phyloP scores from a whole-genome alignment of 2,797 vertebrate species.

The Pygocentrus nattereri region DNA sequence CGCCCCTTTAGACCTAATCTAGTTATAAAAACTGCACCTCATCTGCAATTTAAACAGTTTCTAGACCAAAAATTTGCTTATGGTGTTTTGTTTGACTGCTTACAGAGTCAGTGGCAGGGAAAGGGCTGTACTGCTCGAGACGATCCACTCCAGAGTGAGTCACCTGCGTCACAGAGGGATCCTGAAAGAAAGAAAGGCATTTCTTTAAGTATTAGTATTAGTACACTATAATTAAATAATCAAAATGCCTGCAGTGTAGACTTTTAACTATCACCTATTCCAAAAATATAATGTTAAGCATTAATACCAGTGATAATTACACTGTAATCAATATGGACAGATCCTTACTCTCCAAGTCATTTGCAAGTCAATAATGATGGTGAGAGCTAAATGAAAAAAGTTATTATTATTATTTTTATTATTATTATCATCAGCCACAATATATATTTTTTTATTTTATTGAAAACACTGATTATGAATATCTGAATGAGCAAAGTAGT shows the following conservation, averaged over 20 bases:
- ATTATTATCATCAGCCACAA: no score
- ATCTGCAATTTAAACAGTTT: not conserved
- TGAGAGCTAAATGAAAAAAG: not conserved
- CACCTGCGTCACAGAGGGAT: slow-evolving; percentile 78
- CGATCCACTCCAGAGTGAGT: slow-evolving; percentile 68
- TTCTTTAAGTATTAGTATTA: not conserved
- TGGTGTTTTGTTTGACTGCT: slow-evolving; percentile 40
- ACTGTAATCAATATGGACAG: not conserved
- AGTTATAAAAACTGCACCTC: not conserved
- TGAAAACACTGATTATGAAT: no score
- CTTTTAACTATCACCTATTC: not conserved
- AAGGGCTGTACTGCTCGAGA: slow-evolving; percentile 74
- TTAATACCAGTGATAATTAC: slow-evolving; percentile 15
- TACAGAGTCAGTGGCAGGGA: slow-evolving; percentile 69
- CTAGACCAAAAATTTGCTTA: not conserved
- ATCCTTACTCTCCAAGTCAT: not conserved
- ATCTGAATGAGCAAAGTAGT: no score
- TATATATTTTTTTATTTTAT: no score
- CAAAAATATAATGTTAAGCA: not conserved
- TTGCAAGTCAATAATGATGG: not conserved
- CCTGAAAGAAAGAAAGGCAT: slow-evolving; percentile 67
- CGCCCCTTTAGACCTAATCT: not conserved
- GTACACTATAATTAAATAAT: not conserved
- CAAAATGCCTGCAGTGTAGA: not conserved
- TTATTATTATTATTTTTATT: no score